These are phyloP conservation scores for Aphidius ervi DNA, from an alignment of 1,140 invertebrate genomes.

Conservation along the genomic window DNA sequence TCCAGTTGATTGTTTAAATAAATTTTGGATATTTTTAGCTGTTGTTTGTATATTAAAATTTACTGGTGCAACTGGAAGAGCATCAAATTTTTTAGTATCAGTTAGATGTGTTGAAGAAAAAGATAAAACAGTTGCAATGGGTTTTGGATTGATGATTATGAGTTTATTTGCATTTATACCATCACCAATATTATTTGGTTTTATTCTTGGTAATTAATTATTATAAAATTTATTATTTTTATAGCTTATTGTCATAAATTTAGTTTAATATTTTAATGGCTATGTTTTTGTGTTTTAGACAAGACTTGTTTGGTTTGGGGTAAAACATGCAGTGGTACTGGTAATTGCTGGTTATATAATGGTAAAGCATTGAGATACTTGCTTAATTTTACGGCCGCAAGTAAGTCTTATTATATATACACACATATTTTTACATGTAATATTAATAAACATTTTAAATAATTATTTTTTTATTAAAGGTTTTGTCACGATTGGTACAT, in stretches of 20 bases:
- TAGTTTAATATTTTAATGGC: not conserved
- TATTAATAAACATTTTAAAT: not conserved
- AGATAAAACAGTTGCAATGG: slow-evolving; percentile 69
- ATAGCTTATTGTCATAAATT: slow-evolving; percentile 1
- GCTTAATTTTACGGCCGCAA: slow-evolving; percentile 64
- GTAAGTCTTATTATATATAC: slow-evolving; percentile 41
- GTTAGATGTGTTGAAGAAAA: slow-evolving; percentile 68
- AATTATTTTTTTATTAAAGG: slow-evolving; percentile 33
- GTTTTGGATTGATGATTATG: slow-evolving; percentile 63
- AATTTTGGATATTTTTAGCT: slow-evolving; percentile 64
- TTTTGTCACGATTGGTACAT: slow-evolving; percentile 61
- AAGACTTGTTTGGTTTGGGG: slow-evolving; percentile 70
- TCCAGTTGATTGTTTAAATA: slow-evolving; percentile 61
- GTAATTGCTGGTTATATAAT: slow-evolving; percentile 73
- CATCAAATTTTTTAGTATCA: slow-evolving; percentile 65
- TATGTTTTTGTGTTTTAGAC: slow-evolving; percentile 49
- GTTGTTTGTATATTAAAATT: slow-evolving; percentile 67
- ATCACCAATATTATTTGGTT: slow-evolving; percentile 69
- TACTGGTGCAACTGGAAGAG: slow-evolving; percentile 62
- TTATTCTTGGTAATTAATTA: slow-evolving; percentile 59
- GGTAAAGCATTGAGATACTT: slow-evolving; percentile 61
- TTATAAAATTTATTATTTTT: slow-evolving; percentile 7
- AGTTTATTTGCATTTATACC: slow-evolving; percentile 69
- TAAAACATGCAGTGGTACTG: slow-evolving; percentile 66
- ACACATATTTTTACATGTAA: not conserved